Evolutionary conservation across 2,888 invertebrate genomes (phyloP).

Genomic region (Cephus pulcher): DNA sequence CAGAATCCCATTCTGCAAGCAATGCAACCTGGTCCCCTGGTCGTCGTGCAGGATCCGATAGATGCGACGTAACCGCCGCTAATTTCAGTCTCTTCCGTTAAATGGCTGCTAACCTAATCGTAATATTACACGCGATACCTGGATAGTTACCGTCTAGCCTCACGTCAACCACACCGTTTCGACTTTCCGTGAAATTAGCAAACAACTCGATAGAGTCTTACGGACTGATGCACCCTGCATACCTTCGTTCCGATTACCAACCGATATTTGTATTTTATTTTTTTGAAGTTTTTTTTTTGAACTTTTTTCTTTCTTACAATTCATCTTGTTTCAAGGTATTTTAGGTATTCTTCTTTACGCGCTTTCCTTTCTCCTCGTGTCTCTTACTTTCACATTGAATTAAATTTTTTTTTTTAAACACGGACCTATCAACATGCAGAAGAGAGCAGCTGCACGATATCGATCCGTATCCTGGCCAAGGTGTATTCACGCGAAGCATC

Average conservation of each 20-base stretch:
- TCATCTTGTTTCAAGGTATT: background rate
- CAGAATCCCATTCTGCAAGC: background rate
- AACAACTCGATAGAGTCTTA: background rate
- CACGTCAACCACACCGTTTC: background rate
- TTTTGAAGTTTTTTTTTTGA: background rate
- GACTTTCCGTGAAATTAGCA: background rate
- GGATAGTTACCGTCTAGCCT: background rate
- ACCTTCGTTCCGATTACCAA: background rate
- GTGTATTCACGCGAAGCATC: background rate
- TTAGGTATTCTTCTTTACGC: background rate
- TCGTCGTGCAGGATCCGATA: background rate
- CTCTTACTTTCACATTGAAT: background rate
- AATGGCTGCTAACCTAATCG: background rate
- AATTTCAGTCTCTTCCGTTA: background rate
- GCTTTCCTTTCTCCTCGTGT: background rate
- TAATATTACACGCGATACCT: background rate
- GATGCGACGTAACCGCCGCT: background rate
- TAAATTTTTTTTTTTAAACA: background rate
- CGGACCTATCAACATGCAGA: background rate
- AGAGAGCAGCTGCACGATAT: slow-evolving; percentile 24
- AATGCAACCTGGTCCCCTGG: background rate
- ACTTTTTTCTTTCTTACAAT: too few species aligned
- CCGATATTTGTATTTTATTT: background rate
- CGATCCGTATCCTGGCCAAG: slow-evolving; percentile 23
- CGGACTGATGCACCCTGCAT: background rate